Evolutionary conservation across 2,888 invertebrate genomes (phyloP).

Genomic region (Trissonchulus latispiculum): DNA sequence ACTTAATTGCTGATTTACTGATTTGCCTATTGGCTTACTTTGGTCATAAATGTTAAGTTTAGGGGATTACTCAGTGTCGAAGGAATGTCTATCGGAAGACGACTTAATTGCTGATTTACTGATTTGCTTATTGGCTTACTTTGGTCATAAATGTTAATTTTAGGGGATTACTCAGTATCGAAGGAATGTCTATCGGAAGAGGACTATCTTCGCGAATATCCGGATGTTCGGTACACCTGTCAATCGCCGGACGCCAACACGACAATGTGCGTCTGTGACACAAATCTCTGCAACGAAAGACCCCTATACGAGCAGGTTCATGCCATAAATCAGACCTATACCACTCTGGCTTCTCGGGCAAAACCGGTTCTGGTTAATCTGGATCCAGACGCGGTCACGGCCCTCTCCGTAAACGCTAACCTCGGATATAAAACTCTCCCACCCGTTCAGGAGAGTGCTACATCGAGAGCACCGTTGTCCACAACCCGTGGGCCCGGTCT

Average conservation of each 20-base stretch:
- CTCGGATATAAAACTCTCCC: not conserved
- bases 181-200: conserved; percentile 38
- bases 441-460: not conserved
- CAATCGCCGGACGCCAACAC: not conserved
- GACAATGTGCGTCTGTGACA: conserved; percentile 20
- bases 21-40: too few species aligned
- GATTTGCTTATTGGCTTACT: too few species aligned
- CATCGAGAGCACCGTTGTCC: not conserved
- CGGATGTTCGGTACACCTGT: conserved; percentile 4
- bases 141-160: too few species aligned
- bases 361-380: not conserved
- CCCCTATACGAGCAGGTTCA: conserved; percentile 5
- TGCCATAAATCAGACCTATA: conserved; percentile 1
- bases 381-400: not conserved
- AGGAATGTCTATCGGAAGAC: conserved; percentile 37
- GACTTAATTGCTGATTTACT: too few species aligned
- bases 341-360: not conserved
- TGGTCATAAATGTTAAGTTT: too few species aligned
- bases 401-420: not conserved
- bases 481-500: too few species aligned
- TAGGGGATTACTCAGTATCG: conserved; percentile 36
- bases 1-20: too few species aligned
- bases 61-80: conserved; percentile 37
- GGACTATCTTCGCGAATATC: conserved; percentile 2
- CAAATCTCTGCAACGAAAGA: conserved; percentile 20